Percentiles rank a stretch among this genome's conserved stretches.
Conservation (phyloP, 2,888 invertebrate species). For the Pteria penguin region DNA sequence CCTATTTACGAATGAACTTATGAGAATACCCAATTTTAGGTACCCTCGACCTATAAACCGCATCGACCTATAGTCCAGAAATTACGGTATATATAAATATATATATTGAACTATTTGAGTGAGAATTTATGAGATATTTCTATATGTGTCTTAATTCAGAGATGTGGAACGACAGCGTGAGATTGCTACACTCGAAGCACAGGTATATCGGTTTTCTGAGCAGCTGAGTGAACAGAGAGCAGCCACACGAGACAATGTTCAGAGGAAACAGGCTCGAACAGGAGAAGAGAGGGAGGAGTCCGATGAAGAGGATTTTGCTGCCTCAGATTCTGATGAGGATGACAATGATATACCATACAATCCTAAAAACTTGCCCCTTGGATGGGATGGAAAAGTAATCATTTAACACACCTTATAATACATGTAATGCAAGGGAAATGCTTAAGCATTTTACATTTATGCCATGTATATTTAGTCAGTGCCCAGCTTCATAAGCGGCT, state of each 20-base stretch:
- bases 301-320: conserved; percentile 75
- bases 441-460: too few relatives aligned
- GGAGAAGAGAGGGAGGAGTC: conserved; percentile 86
- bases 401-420: background rate
- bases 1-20: too few relatives aligned
- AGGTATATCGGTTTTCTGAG: conserved; percentile 93
- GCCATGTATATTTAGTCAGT: background rate
- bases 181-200: conserved; percentile 92
- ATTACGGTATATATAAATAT: too few relatives aligned
- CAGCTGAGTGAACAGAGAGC: conserved; percentile 91
- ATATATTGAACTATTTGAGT: too few relatives aligned
- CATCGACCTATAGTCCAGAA: too few relatives aligned
- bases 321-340: conserved; percentile 82
- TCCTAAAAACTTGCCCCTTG: conserved; percentile 98
- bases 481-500: background rate
- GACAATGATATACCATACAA: conserved; percentile 98
- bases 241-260: conserved; percentile 98
- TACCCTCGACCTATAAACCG: too few relatives aligned
- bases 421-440: background rate
- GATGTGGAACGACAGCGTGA: conserved; percentile 88
- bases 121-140: too few relatives aligned
- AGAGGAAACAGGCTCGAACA: conserved; percentile 94
- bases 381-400: conserved; percentile 96
- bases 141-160: conserved; percentile 47
- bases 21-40: too few relatives aligned